A percentile compares a stretch with the other conserved stretches of the same genome.
Evolutionary conservation across 2,113 vertebrate species (phyloP).

Genomic region (Etia nguti): DNA sequence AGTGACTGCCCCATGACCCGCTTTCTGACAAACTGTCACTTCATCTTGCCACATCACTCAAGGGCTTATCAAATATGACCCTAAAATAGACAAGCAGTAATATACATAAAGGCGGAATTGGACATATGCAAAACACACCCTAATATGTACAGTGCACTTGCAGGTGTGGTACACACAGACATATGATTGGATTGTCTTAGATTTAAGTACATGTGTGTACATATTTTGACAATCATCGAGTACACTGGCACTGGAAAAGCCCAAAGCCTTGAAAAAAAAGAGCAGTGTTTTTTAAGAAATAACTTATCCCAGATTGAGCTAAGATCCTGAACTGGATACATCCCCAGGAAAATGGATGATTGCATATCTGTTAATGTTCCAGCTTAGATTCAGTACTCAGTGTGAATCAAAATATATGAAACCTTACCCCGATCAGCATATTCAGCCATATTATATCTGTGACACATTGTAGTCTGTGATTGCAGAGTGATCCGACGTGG

Average conservation of each 20-base stretch:
- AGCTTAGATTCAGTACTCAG: neutral
- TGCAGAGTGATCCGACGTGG: neutral
- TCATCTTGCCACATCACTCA: conserved; percentile 67
- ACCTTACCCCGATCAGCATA: neutral
- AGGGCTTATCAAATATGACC: conserved; percentile 73
- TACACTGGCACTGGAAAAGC: neutral
- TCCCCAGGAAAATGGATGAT: neutral
- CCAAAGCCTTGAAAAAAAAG: neutral
- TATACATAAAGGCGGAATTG: neutral
- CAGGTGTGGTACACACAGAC: neutral
- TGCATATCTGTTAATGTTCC: neutral
- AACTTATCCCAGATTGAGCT: neutral
- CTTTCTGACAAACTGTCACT: conserved; percentile 78
- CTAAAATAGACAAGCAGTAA: conserved; percentile 63
- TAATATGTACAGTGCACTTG: neutral
- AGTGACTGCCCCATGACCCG: conserved; percentile 68
- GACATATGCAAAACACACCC: neutral
- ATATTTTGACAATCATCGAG: neutral
- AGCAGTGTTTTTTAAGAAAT: neutral
- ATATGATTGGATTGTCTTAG: conserved; percentile 28
- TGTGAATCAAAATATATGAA: neutral
- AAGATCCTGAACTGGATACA: neutral
- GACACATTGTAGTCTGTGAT: neutral
- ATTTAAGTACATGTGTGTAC: neutral
- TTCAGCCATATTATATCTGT: neutral